Conservation (phyloP, 2,113 vertebrate species). For the Lophura nycthemera region DNA sequence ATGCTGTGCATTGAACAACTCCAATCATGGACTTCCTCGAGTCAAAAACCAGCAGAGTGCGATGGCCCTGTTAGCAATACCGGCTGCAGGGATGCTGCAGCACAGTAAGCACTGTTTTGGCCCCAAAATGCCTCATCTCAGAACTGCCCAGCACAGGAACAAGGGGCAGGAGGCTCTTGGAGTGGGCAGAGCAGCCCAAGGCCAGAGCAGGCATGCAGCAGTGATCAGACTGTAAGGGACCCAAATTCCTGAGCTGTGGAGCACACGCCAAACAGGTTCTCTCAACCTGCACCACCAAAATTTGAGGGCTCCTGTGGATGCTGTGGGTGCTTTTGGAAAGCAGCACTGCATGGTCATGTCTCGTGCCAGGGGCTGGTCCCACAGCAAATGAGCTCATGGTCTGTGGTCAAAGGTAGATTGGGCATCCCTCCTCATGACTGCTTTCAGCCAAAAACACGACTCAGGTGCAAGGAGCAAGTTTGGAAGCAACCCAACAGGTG, state of each 20-base stretch:
- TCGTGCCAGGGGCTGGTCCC: neutral
- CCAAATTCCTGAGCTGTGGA: neutral
- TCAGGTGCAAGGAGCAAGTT: neutral
- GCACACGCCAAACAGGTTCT: neutral
- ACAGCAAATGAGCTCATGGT: neutral
- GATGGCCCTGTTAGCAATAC: neutral
- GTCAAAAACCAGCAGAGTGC: neutral
- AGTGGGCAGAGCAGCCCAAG: neutral
- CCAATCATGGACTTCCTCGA: fast-evolving
- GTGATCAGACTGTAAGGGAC: neutral
- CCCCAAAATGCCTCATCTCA: neutral
- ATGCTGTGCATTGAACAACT: neutral
- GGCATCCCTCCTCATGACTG: neutral
- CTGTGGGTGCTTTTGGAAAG: neutral
- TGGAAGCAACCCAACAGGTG: neutral
- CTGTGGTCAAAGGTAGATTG: neutral
- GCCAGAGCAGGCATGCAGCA: neutral
- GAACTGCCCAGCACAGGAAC: fast-evolving
- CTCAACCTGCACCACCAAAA: neutral
- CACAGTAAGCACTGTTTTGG: neutral
- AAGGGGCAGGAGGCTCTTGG: neutral
- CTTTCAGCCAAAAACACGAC: neutral
- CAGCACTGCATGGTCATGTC: fast-evolving
- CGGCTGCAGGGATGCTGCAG: neutral
- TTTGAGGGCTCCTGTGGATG: neutral